Conservation (phyloP, 1,140 invertebrate genomes). For the Drosophila arawakana region DNA sequence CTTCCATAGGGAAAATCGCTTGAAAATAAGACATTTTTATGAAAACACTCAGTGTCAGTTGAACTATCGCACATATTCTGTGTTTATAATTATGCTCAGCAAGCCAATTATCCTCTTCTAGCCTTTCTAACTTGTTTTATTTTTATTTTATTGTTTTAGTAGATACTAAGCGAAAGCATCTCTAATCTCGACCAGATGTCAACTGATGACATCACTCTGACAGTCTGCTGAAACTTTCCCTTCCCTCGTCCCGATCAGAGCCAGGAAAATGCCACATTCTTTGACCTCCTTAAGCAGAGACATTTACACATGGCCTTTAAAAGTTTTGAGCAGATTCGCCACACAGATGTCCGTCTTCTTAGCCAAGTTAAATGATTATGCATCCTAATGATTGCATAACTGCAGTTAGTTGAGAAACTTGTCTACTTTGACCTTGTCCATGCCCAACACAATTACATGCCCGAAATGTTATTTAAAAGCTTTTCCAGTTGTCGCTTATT, state of each 20-base stretch:
- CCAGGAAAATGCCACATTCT: background rate
- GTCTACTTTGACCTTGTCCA: background rate
- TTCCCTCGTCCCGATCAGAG: background rate
- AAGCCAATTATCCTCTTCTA: too few relatives aligned
- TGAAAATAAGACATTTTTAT: too few relatives aligned
- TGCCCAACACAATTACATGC: background rate
- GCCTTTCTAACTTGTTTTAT: too few relatives aligned
- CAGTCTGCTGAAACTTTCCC: background rate
- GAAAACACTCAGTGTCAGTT: too few relatives aligned
- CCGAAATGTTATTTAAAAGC: background rate
- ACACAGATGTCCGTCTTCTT: background rate
- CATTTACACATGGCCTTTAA: background rate
- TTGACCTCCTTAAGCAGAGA: background rate
- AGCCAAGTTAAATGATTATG: background rate
- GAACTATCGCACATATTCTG: too few relatives aligned
- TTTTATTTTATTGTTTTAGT: background rate
- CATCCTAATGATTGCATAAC: background rate
- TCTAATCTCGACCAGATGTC: background rate
- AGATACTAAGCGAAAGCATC: background rate
- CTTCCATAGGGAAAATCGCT: too few relatives aligned
- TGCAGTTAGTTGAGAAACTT: background rate
- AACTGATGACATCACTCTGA: constrained; percentile 2
- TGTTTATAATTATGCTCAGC: too few relatives aligned
- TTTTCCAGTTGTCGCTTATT: background rate
- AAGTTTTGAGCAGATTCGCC: background rate